phyloP scores from a whole-genome alignment of 2,888 invertebrate species.

The Thecophora atra region DNA sequence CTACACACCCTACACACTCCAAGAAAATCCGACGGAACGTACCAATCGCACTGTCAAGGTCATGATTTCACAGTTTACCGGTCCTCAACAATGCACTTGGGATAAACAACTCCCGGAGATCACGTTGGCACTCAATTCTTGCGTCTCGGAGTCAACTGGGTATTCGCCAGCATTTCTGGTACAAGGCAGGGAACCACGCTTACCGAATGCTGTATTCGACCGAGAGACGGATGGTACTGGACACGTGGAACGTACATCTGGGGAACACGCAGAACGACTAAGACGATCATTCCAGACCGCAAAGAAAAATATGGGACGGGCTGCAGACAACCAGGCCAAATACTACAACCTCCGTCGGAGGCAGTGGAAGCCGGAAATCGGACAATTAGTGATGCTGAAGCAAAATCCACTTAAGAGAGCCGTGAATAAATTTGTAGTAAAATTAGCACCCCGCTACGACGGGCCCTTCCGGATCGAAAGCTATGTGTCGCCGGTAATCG shows the following conservation, averaged over 20 bases:
- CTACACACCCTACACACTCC: not conserved
- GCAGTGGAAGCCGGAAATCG: no score
- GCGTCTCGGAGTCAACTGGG: not conserved
- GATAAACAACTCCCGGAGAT: conserved; percentile 11
- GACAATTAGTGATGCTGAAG: no score
- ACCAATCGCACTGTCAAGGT: not conserved
- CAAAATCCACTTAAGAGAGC: no score
- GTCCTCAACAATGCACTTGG: not conserved
- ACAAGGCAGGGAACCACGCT: not conserved
- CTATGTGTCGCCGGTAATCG: no score
- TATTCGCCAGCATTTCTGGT: conserved; percentile 12
- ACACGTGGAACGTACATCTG: not conserved
- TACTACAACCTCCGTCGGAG: conserved; percentile 8
- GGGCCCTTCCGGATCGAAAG: no score
- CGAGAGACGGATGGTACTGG: not conserved
- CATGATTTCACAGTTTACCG: conserved; percentile 4
- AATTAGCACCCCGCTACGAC: no score
- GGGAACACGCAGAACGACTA: not conserved
- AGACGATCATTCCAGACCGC: not conserved
- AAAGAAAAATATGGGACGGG: not conserved
- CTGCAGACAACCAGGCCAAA: not conserved
- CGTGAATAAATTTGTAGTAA: no score
- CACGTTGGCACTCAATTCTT: not conserved
- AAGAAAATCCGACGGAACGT: conserved; percentile 3
- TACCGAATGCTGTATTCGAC: not conserved